Evolutionary conservation across 2,113 vertebrate genomes (phyloP), one percentile per base, ranked within the genome.

Genomic region (Alaudala cheleensis): DNA sequence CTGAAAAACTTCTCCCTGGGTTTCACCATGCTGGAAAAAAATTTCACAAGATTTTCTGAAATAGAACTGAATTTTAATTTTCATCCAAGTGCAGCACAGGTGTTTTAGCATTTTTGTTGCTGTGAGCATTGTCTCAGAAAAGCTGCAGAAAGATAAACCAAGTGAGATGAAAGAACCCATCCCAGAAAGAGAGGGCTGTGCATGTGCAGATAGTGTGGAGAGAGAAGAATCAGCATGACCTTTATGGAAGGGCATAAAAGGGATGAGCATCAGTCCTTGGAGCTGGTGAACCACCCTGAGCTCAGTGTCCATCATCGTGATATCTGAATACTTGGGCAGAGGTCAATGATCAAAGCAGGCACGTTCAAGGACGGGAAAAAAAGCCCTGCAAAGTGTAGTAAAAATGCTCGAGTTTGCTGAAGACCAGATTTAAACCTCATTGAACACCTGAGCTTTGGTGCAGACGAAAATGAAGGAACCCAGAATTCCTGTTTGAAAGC

Each of bases 321-420:
- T 89, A 91, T 69, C 86, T 92, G 94, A 96, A 95, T 78, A 88
- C 94, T 84, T 91, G 88, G 95, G 95, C 95, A 97, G 94, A 97
- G 96, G 96, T 97, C 95, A 96, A 34, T 54, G 92, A 97, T 97
- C 94, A 96, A 96, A 96, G 93, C 57, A 84, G 80, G 73, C 44
- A 72, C 0, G 14, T 79, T 93, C 90, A 95, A 96, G 93, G 65
- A 89, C 45, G 33, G 33, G 74, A 37, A 88, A 83, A 72, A 95
- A 80, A 92, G 84, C 78, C 74, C 86, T 17, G 31, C 74, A 67
- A 95, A 89, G 77, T 76, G 94, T 50, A 84, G 49, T 42, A 39
- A 88, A 90, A 95, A 93, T 22, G 88, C 93, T 76, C 7, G 28
- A 96, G 81, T 87, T 81, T 93, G 92, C 88, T 84, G 76, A 92